Percentiles rank a stretch among this genome's conserved stretches.
Conservation (phyloP, 2,113 vertebrate species). For the Buteo buteo region DNA sequence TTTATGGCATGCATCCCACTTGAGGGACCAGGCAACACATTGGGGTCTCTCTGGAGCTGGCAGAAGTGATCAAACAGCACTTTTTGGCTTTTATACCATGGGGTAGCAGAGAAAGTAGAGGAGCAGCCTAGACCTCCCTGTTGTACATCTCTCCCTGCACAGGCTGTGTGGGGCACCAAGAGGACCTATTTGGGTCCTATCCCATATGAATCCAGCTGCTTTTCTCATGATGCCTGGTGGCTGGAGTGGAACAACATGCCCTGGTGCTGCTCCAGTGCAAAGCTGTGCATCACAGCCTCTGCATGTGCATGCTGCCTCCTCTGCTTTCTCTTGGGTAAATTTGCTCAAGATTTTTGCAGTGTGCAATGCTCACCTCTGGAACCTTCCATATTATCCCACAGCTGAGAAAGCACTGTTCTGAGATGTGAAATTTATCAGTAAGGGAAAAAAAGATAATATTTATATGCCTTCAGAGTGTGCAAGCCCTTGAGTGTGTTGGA, state of each 20-base stretch:
- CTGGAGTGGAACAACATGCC: not conserved
- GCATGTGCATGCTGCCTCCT: not conserved
- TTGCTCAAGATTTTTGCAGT: not conserved
- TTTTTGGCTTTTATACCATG: not conserved
- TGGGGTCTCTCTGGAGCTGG: not conserved
- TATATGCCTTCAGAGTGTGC: not conserved
- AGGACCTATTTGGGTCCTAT: not conserved
- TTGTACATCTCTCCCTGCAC: not conserved
- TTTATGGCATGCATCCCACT: not conserved
- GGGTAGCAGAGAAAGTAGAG: not conserved
- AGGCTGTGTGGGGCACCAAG: accelerated
- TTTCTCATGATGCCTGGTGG: not conserved
- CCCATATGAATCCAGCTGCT: not conserved
- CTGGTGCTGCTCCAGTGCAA: not conserved
- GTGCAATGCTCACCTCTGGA: not conserved
- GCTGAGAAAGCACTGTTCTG: not conserved
- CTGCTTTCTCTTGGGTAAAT: not conserved
- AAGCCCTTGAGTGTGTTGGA: not conserved
- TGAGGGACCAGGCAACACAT: not conserved
- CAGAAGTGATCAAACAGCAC: not conserved
- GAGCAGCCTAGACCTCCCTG: not conserved
- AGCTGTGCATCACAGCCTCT: not conserved
- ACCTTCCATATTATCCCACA: not conserved
- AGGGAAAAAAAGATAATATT: not conserved
- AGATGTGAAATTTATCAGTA: not conserved